Percentiles rank a stretch among this genome's conserved stretches.
phyloP scores from a whole-genome alignment of 1,140 invertebrate species.

The Tigriopus japonicus region DNA sequence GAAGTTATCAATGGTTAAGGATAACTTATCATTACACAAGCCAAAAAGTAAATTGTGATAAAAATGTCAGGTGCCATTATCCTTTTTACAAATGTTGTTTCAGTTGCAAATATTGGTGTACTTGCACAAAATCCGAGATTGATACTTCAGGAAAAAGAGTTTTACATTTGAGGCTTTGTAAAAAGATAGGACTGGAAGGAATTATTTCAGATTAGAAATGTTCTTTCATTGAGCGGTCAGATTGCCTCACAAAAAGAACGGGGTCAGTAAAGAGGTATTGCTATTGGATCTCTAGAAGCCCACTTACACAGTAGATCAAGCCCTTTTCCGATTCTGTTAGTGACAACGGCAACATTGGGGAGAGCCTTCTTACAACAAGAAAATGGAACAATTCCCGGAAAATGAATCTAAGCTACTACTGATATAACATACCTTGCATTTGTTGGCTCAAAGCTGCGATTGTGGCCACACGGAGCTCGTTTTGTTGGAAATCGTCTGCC shows the following conservation, averaged over 20 bases:
- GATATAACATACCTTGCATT: neutral
- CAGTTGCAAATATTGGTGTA: no score
- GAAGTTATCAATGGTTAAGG: no score
- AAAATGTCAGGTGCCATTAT: no score
- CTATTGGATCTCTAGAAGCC: neutral
- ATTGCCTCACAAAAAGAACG: neutral
- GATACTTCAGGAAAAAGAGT: no score
- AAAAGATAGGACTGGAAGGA: no score
- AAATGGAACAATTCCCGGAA: neutral
- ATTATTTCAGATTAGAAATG: no score
- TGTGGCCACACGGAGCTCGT: neutral
- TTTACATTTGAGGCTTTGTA: no score
- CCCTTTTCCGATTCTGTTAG: neutral
- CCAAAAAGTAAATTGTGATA: no score
- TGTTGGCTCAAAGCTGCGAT: constrained; percentile 4
- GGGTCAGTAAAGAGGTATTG: neutral
- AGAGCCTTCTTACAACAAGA: neutral
- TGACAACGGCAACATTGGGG: neutral
- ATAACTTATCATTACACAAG: no score
- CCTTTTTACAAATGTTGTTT: no score
- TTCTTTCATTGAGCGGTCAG: no score
- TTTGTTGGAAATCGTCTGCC: neutral
- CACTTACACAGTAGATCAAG: neutral
- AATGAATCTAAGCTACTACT: neutral
- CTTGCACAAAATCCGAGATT: no score